Base-by-base conservation (phyloP, 2,888 invertebrate genomes). In the Drosophila flavopinicola region DNA sequence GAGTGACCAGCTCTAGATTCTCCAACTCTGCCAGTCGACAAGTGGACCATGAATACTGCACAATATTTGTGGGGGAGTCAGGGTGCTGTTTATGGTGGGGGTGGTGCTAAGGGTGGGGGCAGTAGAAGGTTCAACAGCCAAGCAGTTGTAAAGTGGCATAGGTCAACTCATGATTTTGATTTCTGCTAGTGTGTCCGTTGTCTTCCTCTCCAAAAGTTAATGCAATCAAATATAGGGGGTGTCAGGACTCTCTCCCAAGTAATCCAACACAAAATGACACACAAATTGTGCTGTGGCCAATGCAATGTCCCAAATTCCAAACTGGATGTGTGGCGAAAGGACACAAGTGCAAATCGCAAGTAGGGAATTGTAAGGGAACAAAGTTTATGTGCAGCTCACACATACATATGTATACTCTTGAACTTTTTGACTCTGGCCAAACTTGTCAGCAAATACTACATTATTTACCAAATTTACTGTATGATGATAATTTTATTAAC, bases 91-190 rank as follows among this genome's bases (percentile, higher is more conserved):
- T n/a, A n/a, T n/a, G n/a, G n/a, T n/a, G n/a, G n/a, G n/a, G n/a
- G n/a, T n/a, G n/a, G n/a, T n/a, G n/a, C n/a, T n/a, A n/a, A n/a
- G n/a, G n/a, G n/a, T n/a, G 15, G 27, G 17, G 23, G 23, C 9
- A 20, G 11, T 2, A 30, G 35, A 4, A 13, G 11, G 24, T 17
- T 30, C 20, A 47, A 47, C 56, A 30, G 66, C 57, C 66, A 65
- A 39, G 53, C 60, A 78, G 63, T 58, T 80, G 59, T 64, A 41
- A 63, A 74, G 74, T 85, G 68, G 41, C 66, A 52, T 75, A 82
- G 80, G 80, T 82, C 78, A 82, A 68, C 71, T 71, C 66, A 59
- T 80, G 85, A 68, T 74, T 78, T 74, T 76, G 75, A 85, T 82
- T 85, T 85, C 60, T 60, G 47, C 78, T 68, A 70, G 85, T 67